Evolutionary conservation across 2,888 invertebrate species (phyloP).

Genomic region (Tortricodes alternella): DNA sequence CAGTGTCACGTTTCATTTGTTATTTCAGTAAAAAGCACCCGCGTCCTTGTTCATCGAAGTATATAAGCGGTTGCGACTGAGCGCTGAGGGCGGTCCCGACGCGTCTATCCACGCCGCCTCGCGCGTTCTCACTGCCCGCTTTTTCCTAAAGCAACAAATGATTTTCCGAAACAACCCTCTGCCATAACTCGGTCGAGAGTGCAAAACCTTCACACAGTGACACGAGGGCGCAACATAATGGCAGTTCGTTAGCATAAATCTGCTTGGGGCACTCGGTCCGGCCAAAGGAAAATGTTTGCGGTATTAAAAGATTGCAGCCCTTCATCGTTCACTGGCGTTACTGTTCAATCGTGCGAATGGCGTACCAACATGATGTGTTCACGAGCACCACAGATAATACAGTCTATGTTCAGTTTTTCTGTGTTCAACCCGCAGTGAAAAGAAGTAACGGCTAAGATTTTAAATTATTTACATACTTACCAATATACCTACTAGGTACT

Average conservation of each 20-base stretch:
- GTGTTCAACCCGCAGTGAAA: no score
- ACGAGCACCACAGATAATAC: no score
- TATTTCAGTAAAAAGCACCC: constrained; percentile 46
- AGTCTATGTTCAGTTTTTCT: no score
- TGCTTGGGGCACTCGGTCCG: constrained; percentile 53
- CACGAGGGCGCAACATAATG: constrained; percentile 75
- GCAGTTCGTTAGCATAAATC: constrained; percentile 77
- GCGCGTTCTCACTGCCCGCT: constrained; percentile 46
- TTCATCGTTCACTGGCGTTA: constrained; percentile 41
- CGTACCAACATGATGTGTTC: background rate
- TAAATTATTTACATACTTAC: no score
- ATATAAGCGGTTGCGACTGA: background rate
- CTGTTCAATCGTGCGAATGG: constrained; percentile 1
- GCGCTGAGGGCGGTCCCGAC: background rate
- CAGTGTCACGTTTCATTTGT: constrained; percentile 44
- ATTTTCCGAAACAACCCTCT: constrained; percentile 72
- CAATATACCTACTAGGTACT: no score
- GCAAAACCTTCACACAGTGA: constrained; percentile 81
- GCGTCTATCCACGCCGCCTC: constrained; percentile 41
- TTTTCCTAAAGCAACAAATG: constrained; percentile 75
- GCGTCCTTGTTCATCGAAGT: constrained; percentile 49
- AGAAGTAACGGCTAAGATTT: no score
- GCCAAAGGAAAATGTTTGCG: constrained; percentile 69
- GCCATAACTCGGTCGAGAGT: constrained; percentile 77
- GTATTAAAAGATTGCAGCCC: constrained; percentile 65